phyloP scores from a whole-genome alignment of 2,888 invertebrate species.

The Diadegma fenestrale region DNA sequence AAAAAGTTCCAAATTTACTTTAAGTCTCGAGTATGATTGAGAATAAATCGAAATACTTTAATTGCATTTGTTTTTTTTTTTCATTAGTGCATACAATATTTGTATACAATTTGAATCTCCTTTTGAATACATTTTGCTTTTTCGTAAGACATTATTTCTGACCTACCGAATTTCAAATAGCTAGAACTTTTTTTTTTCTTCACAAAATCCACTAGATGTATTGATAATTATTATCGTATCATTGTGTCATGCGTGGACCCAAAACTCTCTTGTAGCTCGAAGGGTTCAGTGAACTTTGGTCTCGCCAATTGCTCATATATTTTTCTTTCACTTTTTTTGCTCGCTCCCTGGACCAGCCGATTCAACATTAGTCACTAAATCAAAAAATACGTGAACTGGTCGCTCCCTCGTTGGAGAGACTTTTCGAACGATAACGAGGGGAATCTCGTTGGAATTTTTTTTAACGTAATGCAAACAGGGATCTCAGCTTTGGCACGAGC shows the following conservation, averaged over 20 bases:
- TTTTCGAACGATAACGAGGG: constrained; percentile 24
- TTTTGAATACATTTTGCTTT: not conserved
- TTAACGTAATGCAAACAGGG: constrained; percentile 1
- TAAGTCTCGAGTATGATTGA: constrained; percentile 12
- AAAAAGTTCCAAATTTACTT: not conserved
- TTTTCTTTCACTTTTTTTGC: not conserved
- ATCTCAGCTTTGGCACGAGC: constrained; percentile 60
- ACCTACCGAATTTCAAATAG: constrained; percentile 24
- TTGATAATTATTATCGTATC: constrained; percentile 59
- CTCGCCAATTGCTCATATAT: not conserved
- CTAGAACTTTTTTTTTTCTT: constrained; percentile 16
- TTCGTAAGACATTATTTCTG: constrained; percentile 17
- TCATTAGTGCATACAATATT: not conserved
- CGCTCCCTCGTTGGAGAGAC: constrained; percentile 26
- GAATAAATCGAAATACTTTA: not conserved
- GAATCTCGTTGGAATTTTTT: not conserved
- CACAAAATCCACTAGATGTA: constrained; percentile 21
- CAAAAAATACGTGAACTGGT: constrained; percentile 33
- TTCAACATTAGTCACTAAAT: constrained; percentile 37
- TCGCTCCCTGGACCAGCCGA: constrained; percentile 56
- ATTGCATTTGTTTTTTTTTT: not conserved
- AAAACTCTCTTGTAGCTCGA: constrained; percentile 32
- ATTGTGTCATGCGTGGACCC: constrained; percentile 62
- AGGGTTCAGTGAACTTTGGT: constrained; percentile 45
- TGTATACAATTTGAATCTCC: not conserved